phyloP scores from a whole-genome alignment of 2,113 vertebrate species.

The Muntiacus muntjak region DNA sequence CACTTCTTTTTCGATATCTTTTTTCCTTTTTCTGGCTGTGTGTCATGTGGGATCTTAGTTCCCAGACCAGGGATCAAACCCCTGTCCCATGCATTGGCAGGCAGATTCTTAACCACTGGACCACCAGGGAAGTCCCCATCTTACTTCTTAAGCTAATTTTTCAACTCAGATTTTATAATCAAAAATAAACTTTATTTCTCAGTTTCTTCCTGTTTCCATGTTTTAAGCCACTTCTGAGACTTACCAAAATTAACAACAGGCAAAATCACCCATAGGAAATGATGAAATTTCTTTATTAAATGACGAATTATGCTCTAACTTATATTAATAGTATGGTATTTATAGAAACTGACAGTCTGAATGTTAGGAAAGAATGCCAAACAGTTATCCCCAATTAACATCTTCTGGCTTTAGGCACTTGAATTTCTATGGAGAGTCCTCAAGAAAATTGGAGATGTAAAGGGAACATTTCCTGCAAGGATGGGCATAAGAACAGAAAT shows the following conservation, averaged over 20 bases:
- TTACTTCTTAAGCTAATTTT: slow-evolving; percentile 11
- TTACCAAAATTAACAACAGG: not conserved
- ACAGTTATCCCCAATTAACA: not conserved
- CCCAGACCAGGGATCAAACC: not conserved
- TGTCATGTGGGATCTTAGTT: not conserved
- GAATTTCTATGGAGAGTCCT: not conserved
- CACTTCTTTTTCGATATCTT: not conserved
- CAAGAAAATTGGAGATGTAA: not conserved
- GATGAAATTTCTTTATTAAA: not conserved
- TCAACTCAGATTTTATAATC: not conserved
- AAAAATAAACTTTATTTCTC: slow-evolving; percentile 21
- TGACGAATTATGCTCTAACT: slow-evolving; percentile 4
- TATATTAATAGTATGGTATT: not conserved
- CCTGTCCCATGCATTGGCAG: not conserved
- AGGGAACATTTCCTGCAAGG: not conserved
- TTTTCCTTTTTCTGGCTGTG: not conserved
- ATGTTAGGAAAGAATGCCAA: not conserved
- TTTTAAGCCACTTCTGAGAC: not conserved
- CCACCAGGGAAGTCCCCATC: not conserved
- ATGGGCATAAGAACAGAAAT: not conserved
- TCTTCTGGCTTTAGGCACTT: not conserved
- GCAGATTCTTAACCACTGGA: not conserved
- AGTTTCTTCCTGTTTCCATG: not conserved
- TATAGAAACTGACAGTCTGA: not conserved
- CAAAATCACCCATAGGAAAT: not conserved